Conservation (phyloP, 2,797 vertebrate genomes). For the Enteromius afrohamiltoni region DNA sequence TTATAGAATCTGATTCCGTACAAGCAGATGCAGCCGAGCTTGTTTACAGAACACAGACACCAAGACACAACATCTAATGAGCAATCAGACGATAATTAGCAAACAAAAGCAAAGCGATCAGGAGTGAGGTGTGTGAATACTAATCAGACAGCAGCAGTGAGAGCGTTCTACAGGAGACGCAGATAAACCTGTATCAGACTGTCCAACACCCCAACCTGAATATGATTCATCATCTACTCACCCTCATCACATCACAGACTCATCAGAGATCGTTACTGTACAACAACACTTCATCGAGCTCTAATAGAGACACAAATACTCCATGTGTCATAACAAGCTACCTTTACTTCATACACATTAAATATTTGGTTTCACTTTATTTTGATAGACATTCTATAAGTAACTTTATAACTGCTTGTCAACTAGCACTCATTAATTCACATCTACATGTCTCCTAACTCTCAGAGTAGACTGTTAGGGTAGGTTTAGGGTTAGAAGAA, state of each 20-base stretch:
- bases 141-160: conserved; percentile 62
- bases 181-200: background rate
- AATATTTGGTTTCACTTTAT: too few relatives aligned
- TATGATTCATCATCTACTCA: background rate
- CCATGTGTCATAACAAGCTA: background rate
- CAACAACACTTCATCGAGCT: background rate
- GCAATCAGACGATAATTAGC: conserved; percentile 81
- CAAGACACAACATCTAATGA: conserved; percentile 72
- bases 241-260: background rate
- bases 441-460: too few relatives aligned
- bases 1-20: conserved; percentile 56
- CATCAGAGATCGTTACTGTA: background rate
- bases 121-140: conserved; percentile 62
- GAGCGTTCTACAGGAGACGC: conserved; percentile 62
- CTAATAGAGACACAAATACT: background rate
- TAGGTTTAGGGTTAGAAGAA: too few relatives aligned
- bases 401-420: too few relatives aligned
- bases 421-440: too few relatives aligned
- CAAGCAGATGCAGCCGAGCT: conserved; percentile 69
- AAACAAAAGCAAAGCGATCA: conserved; percentile 63
- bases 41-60: conserved; percentile 61
- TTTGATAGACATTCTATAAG: too few relatives aligned
- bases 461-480: too few relatives aligned
- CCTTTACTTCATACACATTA: background rate
- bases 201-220: background rate